A percentile compares a stretch with the other conserved stretches of the same genome.
These are phyloP conservation scores for Todiramphus saurophagus DNA, from an alignment of 2,113 vertebrate species.

Conservation along the genomic window DNA sequence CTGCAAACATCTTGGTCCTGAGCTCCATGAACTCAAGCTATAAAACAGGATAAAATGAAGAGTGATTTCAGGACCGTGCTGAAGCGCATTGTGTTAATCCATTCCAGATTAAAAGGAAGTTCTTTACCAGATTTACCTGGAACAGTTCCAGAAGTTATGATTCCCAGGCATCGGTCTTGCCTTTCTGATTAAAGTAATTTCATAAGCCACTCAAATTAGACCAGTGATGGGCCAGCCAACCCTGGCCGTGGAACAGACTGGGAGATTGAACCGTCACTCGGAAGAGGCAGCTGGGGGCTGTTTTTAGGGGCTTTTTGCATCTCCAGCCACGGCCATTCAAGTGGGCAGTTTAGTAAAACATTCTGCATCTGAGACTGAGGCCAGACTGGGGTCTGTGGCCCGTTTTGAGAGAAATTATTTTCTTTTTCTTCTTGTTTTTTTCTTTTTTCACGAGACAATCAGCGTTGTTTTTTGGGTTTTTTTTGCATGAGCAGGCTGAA, in stretches of 20 bases:
- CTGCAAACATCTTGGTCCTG: neutral
- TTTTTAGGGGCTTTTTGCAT: neutral
- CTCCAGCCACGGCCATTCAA: neutral
- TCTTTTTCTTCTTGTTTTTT: neutral
- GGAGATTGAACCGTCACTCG: neutral
- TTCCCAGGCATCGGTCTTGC: neutral
- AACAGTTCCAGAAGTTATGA: neutral
- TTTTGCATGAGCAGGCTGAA: neutral
- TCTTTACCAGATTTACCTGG: slow-evolving; percentile 34
- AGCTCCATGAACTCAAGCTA: neutral
- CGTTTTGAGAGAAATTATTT: neutral
- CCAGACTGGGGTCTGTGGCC: neutral
- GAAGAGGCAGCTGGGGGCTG: neutral
- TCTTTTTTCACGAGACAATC: neutral
- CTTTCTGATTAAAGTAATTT: slow-evolving; percentile 34
- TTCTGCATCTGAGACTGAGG: neutral
- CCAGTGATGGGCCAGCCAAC: neutral
- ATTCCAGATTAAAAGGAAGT: neutral
- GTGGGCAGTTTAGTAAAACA: neutral
- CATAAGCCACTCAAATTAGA: neutral
- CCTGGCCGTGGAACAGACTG: neutral
- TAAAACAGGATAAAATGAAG: neutral
- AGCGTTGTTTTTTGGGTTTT: neutral
- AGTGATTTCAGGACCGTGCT: neutral
- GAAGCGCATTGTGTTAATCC: neutral